Conservation (phyloP, 2,113 vertebrate species). For the Gymnogyps californianus region DNA sequence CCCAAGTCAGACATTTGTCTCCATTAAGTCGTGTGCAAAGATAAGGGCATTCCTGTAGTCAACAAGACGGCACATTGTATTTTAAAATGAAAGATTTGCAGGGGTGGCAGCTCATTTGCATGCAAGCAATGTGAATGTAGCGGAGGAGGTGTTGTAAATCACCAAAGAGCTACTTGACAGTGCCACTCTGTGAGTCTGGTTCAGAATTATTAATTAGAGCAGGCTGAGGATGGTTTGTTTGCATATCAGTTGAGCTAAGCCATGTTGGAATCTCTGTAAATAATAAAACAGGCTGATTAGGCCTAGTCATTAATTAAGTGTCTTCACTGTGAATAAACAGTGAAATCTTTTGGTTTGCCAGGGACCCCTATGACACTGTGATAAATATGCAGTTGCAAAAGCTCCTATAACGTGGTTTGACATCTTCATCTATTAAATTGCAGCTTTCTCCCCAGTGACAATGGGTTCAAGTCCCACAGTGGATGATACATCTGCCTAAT, state of each 20-base stretch:
- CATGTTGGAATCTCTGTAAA: conserved; percentile 72
- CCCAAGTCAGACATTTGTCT: conserved; percentile 51
- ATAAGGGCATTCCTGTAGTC: conserved; percentile 54
- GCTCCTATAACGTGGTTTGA: conserved; percentile 51
- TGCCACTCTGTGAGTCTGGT: conserved; percentile 57
- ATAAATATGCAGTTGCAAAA: conserved; percentile 66
- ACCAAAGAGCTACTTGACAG: conserved; percentile 61
- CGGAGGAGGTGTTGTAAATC: conserved; percentile 67
- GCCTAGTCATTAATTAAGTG: conserved; percentile 80
- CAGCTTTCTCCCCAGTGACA: conserved; percentile 39
- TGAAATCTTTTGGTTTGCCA: conserved; percentile 59
- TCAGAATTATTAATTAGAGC: conserved; percentile 77
- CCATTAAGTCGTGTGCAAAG: conserved; percentile 65
- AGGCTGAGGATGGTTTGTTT: conserved; percentile 72
- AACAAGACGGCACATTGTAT: conserved; percentile 31
- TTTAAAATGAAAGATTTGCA: conserved; percentile 49
- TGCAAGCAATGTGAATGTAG: conserved; percentile 58
- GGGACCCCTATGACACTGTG: conserved; percentile 46
- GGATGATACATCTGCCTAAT: conserved; percentile 9
- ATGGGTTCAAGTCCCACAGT: conserved; percentile 19
- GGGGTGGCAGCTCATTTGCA: conserved; percentile 71
- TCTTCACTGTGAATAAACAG: conserved; percentile 75
- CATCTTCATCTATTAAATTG: conserved; percentile 70
- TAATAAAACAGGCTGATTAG: conserved; percentile 77
- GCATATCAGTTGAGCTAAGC: conserved; percentile 70